phyloP scores from a whole-genome alignment of 2,888 invertebrate species.

The Artemia sp. region DNA sequence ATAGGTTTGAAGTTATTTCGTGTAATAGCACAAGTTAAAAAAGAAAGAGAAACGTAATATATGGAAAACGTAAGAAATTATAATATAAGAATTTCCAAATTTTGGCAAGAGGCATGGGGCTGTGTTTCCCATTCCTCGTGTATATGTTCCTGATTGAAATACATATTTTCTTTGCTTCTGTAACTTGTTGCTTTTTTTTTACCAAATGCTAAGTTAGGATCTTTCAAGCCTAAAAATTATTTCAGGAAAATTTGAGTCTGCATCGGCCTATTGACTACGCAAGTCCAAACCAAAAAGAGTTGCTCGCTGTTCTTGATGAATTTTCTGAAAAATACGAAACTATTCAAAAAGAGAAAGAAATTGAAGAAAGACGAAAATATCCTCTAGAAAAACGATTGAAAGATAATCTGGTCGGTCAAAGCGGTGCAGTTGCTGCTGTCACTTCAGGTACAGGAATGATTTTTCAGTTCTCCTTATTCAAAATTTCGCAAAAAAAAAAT shows the following conservation, averaged over 20 bases:
- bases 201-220: no score
- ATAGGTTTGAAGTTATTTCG: no score
- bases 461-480: background rate
- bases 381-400: slow-evolving; percentile 57
- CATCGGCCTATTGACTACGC: slow-evolving; percentile 14
- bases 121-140: no score
- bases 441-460: slow-evolving; percentile 41
- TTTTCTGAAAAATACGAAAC: slow-evolving; percentile 22
- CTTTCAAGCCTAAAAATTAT: background rate
- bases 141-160: no score
- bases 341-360: slow-evolving; percentile 41
- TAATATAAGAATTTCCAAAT: no score
- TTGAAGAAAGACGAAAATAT: slow-evolving; percentile 60
- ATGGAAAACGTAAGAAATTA: no score
- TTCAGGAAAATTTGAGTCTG: background rate
- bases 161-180: no score
- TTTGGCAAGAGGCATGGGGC: no score
- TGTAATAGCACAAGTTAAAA: no score
- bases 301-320: slow-evolving; percentile 9
- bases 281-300: slow-evolving; percentile 4
- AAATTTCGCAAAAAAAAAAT: no score
- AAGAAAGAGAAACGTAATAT: no score
- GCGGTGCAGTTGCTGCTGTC: slow-evolving; percentile 56
- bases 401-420: slow-evolving; percentile 69
- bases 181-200: no score